Conservation (phyloP, 2,888 invertebrate genomes). For the Oxyteleia sp. region DNA sequence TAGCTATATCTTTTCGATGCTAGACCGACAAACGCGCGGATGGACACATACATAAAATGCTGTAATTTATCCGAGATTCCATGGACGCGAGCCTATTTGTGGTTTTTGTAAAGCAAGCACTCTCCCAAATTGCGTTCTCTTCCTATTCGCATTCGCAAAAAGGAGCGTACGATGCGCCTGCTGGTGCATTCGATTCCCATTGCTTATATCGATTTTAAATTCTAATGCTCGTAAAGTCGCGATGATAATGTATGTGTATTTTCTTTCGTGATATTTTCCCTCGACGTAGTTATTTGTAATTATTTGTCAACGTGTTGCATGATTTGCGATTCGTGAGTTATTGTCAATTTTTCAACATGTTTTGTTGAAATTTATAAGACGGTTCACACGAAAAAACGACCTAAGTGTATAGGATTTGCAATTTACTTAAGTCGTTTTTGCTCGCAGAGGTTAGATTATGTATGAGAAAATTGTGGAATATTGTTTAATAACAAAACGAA, state of each 20-base stretch:
- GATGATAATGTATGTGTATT: background rate
- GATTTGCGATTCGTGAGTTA: too few relatives aligned
- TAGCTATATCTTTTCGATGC: background rate
- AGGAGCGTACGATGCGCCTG: slow-evolving; percentile 10
- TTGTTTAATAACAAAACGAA: too few relatives aligned
- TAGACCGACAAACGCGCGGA: slow-evolving; percentile 6
- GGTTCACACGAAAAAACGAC: too few relatives aligned
- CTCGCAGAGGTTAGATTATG: too few relatives aligned
- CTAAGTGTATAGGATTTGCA: too few relatives aligned
- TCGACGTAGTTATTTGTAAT: too few relatives aligned
- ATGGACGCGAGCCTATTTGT: slow-evolving; percentile 36
- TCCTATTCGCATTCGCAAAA: slow-evolving; percentile 18
- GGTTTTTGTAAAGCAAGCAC: slow-evolving; percentile 56
- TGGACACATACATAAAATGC: slow-evolving; percentile 26
- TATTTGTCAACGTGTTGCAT: too few relatives aligned
- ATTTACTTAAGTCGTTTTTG: too few relatives aligned
- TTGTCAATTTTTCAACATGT: too few relatives aligned
- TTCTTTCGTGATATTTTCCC: too few relatives aligned
- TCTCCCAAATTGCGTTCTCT: slow-evolving; percentile 43
- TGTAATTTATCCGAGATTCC: slow-evolving; percentile 45
- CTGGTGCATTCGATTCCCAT: slow-evolving; percentile 45
- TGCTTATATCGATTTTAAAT: slow-evolving; percentile 40
- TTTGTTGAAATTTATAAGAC: too few relatives aligned
- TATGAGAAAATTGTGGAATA: too few relatives aligned
- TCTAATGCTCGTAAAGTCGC: slow-evolving; percentile 34